Evolutionary conservation across 2,113 vertebrate genomes (phyloP).

Genomic region (Urocolius indicus): DNA sequence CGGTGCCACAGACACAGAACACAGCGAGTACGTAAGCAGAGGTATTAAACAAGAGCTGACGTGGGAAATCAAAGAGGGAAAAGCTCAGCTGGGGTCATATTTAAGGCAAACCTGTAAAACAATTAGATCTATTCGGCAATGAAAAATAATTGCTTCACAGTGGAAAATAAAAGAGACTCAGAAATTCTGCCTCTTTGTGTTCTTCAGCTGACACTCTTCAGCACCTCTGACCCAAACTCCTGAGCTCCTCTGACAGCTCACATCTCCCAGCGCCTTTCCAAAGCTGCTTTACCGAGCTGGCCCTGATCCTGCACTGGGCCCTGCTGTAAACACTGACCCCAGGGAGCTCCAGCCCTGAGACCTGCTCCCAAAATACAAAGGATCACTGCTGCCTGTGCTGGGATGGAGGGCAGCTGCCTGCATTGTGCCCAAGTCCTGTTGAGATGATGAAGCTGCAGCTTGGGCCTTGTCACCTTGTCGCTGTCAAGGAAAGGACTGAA

Average conservation of each 20-base stretch:
- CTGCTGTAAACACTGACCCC: neutral
- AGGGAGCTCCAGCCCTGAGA: accelerated
- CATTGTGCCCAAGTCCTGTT: accelerated
- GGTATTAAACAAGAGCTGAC: neutral
- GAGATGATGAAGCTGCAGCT: neutral
- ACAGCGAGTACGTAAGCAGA: neutral
- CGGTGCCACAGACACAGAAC: neutral
- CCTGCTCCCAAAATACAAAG: neutral
- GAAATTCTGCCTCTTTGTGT: neutral
- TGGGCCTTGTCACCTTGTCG: accelerated
- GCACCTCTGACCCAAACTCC: neutral
- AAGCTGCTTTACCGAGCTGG: constrained; percentile 27
- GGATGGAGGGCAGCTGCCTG: neutral
- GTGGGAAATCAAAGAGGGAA: neutral
- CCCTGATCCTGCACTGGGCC: neutral
- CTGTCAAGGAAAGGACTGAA: neutral
- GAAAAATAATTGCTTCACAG: neutral
- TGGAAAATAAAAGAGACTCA: neutral
- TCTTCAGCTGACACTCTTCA: neutral
- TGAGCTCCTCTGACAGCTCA: neutral
- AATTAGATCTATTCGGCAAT: neutral
- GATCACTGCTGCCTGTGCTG: neutral
- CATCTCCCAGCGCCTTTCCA: constrained; percentile 25
- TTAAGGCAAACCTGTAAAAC: neutral
- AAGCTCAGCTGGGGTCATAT: neutral